Conservation (phyloP, 2,888 invertebrate genomes). For the Sphecodes monilicornis region DNA sequence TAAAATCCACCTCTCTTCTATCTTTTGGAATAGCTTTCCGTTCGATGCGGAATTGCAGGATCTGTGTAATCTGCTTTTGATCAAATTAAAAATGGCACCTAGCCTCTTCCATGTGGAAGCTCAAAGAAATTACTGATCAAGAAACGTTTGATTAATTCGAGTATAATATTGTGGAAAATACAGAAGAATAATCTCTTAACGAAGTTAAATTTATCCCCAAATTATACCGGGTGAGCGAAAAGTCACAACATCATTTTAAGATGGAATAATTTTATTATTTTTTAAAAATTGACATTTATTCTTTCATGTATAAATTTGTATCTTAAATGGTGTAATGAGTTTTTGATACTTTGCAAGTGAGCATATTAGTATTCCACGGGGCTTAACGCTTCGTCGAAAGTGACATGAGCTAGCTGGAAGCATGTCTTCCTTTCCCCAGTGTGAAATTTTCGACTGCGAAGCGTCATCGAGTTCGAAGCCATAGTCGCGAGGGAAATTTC, state of each 20-base stretch:
- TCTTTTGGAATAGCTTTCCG: neutral
- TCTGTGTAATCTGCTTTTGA: neutral
- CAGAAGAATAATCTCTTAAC: too few relatives aligned
- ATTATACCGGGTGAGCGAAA: neutral
- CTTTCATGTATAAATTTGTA: neutral
- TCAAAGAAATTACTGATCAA: neutral
- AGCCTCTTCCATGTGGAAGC: neutral
- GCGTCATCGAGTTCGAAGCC: neutral
- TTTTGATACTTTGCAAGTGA: neutral
- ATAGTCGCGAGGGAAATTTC: constrained; percentile 24
- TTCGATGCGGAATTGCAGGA: neutral
- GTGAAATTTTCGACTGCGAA: neutral
- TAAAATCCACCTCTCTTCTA: neutral
- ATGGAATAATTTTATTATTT: neutral
- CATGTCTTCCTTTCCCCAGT: neutral
- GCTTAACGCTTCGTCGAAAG: neutral
- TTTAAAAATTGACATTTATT: neutral
- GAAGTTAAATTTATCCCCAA: neutral
- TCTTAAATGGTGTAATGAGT: neutral
- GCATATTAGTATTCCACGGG: neutral
- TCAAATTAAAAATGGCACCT: neutral
- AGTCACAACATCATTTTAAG: neutral
- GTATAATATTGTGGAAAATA: too few relatives aligned
- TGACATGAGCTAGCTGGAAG: neutral
- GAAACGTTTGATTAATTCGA: neutral